phyloP scores from a whole-genome alignment of 2,113 vertebrate species.

The Phoenicopterus ruber region DNA sequence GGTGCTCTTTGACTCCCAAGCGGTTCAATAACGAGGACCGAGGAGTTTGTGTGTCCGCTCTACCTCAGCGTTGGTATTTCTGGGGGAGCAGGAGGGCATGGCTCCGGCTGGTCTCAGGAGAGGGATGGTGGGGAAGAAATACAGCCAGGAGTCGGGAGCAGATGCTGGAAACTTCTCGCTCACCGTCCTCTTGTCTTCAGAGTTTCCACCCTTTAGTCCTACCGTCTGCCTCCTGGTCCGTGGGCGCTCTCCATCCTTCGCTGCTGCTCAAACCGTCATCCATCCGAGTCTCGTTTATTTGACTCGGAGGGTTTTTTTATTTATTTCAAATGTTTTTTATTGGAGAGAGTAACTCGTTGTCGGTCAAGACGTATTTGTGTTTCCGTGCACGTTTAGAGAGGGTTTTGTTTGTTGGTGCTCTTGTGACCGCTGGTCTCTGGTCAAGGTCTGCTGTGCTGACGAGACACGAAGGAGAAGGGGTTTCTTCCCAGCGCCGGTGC shows the following conservation, averaged over 20 bases:
- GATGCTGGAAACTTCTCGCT: neutral
- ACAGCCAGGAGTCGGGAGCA: neutral
- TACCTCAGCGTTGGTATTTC: neutral
- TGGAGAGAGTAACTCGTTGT: accelerated
- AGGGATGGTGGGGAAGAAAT: neutral
- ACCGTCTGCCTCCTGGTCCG: neutral
- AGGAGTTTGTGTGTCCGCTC: accelerated
- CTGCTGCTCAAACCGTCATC: neutral
- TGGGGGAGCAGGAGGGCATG: neutral
- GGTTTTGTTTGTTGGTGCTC: neutral
- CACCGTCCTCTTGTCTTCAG: neutral
- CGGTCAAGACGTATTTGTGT: neutral
- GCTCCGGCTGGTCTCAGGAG: neutral
- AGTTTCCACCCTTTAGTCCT: neutral
- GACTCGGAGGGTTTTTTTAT: neutral
- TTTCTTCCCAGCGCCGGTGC: neutral
- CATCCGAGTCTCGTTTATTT: neutral
- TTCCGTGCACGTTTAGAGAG: accelerated
- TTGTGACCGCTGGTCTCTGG: neutral
- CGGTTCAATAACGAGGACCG: accelerated
- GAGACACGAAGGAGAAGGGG: neutral
- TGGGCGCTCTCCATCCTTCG: neutral
- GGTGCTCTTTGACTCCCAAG: neutral
- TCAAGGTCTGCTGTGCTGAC: neutral
- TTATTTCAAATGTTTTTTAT: neutral